Conservation (phyloP, 2,888 invertebrate species). For the Ophion slaviceki region DNA sequence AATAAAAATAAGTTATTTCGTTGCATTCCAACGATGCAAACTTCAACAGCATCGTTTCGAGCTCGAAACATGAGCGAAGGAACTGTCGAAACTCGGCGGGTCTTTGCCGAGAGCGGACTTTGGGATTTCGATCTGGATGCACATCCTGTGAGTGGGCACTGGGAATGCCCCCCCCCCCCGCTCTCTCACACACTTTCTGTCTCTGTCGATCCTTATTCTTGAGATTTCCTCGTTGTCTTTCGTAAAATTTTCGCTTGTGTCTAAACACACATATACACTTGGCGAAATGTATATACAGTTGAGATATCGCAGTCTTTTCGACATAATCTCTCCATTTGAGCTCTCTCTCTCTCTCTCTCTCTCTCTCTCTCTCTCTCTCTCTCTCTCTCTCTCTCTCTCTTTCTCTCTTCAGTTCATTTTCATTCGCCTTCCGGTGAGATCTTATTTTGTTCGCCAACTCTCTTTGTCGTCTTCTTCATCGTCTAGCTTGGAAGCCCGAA, state of each 20-base stretch:
- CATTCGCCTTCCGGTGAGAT: slow-evolving; percentile 69
- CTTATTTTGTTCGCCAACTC: slow-evolving; percentile 67
- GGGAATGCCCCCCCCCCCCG: slow-evolving; percentile 11
- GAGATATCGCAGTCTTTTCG: slow-evolving; percentile 45
- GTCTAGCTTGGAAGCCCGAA: slow-evolving; percentile 56
- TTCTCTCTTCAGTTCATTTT: slow-evolving; percentile 67
- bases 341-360: slow-evolving; percentile 49
- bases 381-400: slow-evolving; percentile 53
- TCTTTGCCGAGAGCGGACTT: slow-evolving; percentile 55
- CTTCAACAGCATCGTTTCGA: slow-evolving; percentile 50
- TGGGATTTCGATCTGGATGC: slow-evolving; percentile 62
- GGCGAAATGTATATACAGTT: not conserved
- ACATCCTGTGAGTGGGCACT: slow-evolving; percentile 54
- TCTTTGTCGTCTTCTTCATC: slow-evolving; percentile 62
- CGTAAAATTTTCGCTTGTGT: slow-evolving; percentile 44
- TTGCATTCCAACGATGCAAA: not conserved
- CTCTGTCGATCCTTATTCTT: not conserved
- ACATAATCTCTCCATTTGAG: slow-evolving; percentile 44
- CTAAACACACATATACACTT: not conserved
- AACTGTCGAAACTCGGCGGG: slow-evolving; percentile 37
- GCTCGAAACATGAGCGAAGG: slow-evolving; percentile 49
- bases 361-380: slow-evolving; percentile 46
- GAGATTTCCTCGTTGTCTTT: slow-evolving; percentile 51
- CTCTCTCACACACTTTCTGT: slow-evolving; percentile 20
- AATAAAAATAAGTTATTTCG: slow-evolving; percentile 10